phyloP scores from a whole-genome alignment of 2,113 vertebrate species.

The Callaeas wilsoni region DNA sequence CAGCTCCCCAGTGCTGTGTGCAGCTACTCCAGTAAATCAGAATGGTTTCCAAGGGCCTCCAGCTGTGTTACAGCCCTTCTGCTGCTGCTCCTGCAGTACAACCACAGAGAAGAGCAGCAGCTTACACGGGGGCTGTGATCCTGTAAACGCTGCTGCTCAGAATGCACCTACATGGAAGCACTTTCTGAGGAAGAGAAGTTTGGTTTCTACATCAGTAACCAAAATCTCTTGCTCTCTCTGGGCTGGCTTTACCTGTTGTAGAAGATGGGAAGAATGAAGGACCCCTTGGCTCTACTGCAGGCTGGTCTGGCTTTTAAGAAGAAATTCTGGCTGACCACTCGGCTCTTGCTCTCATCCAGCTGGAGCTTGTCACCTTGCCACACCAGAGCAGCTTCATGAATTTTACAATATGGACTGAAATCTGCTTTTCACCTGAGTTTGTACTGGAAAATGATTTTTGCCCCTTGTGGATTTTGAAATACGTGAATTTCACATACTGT shows the following conservation, averaged over 20 bases:
- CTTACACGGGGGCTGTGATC: background rate
- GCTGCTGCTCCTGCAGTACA: background rate
- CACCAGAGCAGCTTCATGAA: background rate
- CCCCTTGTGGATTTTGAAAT: background rate
- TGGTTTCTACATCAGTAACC: background rate
- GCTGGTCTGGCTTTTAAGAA: background rate
- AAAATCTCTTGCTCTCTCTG: background rate
- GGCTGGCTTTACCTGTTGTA: background rate
- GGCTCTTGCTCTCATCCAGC: background rate
- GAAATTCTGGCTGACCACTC: background rate
- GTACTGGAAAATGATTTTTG: background rate
- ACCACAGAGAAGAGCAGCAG: background rate
- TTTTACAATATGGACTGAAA: background rate
- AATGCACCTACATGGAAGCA: background rate
- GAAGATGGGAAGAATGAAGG: background rate
- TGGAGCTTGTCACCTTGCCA: background rate
- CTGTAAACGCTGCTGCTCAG: background rate
- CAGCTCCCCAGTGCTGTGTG: background rate
- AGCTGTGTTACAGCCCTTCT: background rate
- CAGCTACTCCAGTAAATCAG: background rate
- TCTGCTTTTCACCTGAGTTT: background rate
- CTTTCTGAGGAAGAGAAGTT: background rate
- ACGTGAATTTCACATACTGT: fast-evolving
- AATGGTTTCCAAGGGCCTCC: background rate
- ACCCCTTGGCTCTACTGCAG: background rate